phyloP scores from a whole-genome alignment of 2,797 vertebrate genomes.

The Odontamblyopus rebecca region DNA sequence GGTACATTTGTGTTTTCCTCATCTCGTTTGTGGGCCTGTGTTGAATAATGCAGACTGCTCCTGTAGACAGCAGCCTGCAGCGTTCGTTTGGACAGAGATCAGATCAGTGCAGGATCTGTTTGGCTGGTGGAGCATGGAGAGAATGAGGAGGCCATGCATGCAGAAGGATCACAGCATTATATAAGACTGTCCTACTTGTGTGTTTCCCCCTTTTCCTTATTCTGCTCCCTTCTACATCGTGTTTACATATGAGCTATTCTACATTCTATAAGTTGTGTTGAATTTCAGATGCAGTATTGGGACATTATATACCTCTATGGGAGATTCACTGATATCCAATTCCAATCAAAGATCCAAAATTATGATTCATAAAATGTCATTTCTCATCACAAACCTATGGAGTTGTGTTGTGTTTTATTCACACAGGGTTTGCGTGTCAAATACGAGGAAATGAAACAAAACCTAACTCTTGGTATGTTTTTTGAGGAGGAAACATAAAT shows the following conservation, averaged over 20 bases:
- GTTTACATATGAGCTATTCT: slow-evolving; percentile 12
- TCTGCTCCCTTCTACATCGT: slow-evolving; percentile 13
- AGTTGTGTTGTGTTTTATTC: too few species aligned
- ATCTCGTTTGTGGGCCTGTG: slow-evolving; percentile 53
- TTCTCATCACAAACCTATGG: too few species aligned
- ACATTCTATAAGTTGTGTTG: background rate
- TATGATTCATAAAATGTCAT: background rate
- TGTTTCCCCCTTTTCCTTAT: slow-evolving; percentile 33
- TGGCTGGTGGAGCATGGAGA: slow-evolving; percentile 70
- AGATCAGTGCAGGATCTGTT: slow-evolving; percentile 59
- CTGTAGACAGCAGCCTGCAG: slow-evolving; percentile 65
- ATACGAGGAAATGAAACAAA: too few species aligned
- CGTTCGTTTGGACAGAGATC: slow-evolving; percentile 67
- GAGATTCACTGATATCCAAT: background rate
- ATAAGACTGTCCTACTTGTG: slow-evolving; percentile 74
- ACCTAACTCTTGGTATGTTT: too few species aligned
- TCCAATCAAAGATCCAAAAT: background rate
- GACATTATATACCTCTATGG: background rate
- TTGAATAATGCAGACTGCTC: slow-evolving; percentile 78
- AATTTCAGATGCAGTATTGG: too few species aligned
- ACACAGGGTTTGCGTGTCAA: too few species aligned
- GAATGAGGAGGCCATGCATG: slow-evolving; percentile 67
- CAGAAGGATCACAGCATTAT: slow-evolving; percentile 73
- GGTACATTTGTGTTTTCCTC: slow-evolving; percentile 27
- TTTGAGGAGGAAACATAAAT: too few species aligned